These are phyloP conservation scores for Cepaea hortensis DNA, from an alignment of 2,888 invertebrate genomes.

Conservation along the genomic window DNA sequence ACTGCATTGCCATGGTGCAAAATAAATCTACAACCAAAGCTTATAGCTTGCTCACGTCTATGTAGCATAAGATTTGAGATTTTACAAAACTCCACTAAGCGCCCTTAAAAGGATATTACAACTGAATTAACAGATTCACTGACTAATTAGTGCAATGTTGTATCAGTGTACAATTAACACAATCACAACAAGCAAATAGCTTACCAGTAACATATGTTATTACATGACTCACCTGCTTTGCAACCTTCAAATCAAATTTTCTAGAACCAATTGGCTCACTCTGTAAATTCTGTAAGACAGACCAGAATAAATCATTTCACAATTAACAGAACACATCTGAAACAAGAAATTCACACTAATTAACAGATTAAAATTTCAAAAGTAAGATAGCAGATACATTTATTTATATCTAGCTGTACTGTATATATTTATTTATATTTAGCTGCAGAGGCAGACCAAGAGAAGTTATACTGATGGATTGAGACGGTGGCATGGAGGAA, in stretches of 20 bases:
- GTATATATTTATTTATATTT: too few species aligned
- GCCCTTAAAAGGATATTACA: background rate
- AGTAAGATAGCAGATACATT: too few species aligned
- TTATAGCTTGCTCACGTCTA: too few species aligned
- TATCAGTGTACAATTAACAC: background rate
- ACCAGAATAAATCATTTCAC: background rate
- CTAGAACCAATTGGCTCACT: slow-evolving; percentile 12
- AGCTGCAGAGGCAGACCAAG: too few species aligned
- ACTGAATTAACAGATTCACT: background rate
- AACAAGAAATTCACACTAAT: background rate
- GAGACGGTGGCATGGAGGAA: too few species aligned
- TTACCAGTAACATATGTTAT: background rate
- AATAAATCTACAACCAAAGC: too few species aligned
- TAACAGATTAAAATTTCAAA: too few species aligned
- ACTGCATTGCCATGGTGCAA: too few species aligned
- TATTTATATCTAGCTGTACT: too few species aligned
- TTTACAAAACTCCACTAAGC: too few species aligned
- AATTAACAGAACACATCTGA: background rate
- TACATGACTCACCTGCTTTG: slow-evolving; percentile 30
- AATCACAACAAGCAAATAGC: background rate
- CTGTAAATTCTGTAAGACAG: slow-evolving; percentile 18
- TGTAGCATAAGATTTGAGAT: too few species aligned
- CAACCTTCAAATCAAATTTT: slow-evolving; percentile 32
- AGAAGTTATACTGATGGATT: too few species aligned
- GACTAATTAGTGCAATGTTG: background rate